These are phyloP conservation scores for Enoplosus armatus DNA, from an alignment of 2,797 vertebrate genomes.

Conservation along the genomic window DNA sequence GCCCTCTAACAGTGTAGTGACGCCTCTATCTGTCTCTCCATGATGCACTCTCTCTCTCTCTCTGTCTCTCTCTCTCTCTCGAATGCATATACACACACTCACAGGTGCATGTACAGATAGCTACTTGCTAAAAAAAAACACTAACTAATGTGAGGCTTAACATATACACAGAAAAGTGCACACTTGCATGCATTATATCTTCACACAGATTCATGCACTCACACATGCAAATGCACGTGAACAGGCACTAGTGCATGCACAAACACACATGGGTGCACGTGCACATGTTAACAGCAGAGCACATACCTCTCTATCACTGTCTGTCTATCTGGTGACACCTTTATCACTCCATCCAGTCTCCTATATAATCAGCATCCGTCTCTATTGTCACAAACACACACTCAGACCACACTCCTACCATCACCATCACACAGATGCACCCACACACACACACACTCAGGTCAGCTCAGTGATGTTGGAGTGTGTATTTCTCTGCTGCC, in stretches of 20 bases:
- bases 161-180: constrained; percentile 22
- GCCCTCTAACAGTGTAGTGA: constrained; percentile 74
- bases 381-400: constrained; percentile 53
- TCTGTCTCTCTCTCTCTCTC: constrained; percentile 30
- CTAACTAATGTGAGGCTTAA: constrained; percentile 37
- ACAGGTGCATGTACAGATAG: constrained; percentile 58
- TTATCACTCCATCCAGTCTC: constrained; percentile 66
- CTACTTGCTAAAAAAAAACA: constrained; percentile 15
- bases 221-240: constrained; percentile 23
- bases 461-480: constrained; percentile 77
- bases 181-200: constrained; percentile 11
- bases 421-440: constrained; percentile 39
- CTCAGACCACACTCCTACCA: constrained; percentile 14
- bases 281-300: constrained; percentile 24
- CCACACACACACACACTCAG: constrained; percentile 35
- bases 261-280: constrained; percentile 15
- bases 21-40: constrained; percentile 81
- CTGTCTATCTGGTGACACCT: constrained; percentile 55
- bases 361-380: constrained; percentile 78
- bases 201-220: constrained; percentile 41
- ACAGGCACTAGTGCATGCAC: constrained; percentile 21
- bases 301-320: constrained; percentile 40
- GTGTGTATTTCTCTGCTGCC: constrained; percentile 75
- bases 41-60: constrained; percentile 68
- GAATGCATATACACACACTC: constrained; percentile 24